Percentiles rank a stretch among this genome's conserved stretches.
Conservation (phyloP, 1,140 invertebrate genomes). For the Caenorhabditis inopinata region DNA sequence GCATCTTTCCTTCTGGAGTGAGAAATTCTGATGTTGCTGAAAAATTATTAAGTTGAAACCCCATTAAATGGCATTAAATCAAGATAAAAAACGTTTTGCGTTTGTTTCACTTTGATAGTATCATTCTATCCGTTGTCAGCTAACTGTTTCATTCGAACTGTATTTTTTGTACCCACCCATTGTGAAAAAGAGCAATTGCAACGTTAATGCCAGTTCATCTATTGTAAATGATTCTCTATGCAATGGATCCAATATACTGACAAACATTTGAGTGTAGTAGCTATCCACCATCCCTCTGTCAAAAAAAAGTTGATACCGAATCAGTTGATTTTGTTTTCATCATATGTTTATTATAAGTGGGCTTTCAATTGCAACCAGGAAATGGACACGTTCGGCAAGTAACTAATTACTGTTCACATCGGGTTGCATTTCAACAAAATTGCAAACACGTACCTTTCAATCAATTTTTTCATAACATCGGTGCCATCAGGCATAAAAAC, state of each 20-base stretch:
- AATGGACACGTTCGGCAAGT: no score
- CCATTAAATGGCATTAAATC: no score
- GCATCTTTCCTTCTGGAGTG: neutral
- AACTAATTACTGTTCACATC: no score
- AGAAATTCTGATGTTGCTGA: neutral
- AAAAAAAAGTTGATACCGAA: neutral
- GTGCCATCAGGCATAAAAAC: conserved; percentile 3
- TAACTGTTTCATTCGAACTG: neutral
- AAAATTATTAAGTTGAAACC: no score
- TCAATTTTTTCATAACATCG: neutral
- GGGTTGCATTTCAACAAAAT: neutral
- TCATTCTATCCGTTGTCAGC: conserved; percentile 11
- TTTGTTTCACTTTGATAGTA: neutral
- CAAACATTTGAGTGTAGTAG: neutral
- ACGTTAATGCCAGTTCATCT: neutral
- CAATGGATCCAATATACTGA: neutral
- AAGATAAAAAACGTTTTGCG: no score
- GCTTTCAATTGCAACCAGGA: neutral
- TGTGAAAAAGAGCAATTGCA: neutral
- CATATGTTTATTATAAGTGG: neutral
- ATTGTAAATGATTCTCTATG: conserved; percentile 10
- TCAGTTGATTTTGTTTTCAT: neutral
- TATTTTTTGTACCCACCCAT: conserved; percentile 1
- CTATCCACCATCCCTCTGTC: neutral
- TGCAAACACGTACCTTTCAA: neutral